Conservation (phyloP, 2,888 invertebrate genomes). For the Gastrophysa polygoni region DNA sequence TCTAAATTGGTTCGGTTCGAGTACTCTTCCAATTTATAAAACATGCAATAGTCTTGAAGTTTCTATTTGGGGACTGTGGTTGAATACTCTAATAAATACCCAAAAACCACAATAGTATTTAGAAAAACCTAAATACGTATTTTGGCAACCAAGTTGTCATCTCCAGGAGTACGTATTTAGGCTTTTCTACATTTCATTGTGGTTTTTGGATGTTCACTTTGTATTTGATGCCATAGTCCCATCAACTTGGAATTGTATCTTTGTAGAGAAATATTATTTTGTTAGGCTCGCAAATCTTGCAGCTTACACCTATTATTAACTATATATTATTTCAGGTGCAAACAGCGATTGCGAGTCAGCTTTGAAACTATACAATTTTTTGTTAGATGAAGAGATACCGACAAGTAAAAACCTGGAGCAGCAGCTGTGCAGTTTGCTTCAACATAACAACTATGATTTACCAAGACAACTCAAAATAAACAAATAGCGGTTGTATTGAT, state of each 20-base stretch:
- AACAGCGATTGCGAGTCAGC: conserved; percentile 60
- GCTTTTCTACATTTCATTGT: too few species aligned
- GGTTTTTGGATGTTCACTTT: conserved; percentile 31
- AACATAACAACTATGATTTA: conserved; percentile 22
- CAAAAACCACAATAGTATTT: too few species aligned
- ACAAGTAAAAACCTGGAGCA: conserved; percentile 19
- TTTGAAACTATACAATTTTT: conserved; percentile 57
- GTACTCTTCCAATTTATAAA: too few species aligned
- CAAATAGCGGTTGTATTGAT: too few species aligned
- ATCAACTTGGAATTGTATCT: background rate
- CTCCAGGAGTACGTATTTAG: too few species aligned
- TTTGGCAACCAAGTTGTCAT: too few species aligned
- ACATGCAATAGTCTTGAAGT: too few species aligned
- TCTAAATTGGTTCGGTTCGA: too few species aligned
- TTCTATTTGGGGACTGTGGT: too few species aligned
- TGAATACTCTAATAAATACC: too few species aligned
- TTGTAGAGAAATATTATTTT: conserved; percentile 7
- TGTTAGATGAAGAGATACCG: conserved; percentile 46
- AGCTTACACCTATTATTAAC: background rate
- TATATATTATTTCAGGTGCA: conserved; percentile 56
- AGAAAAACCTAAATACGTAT: too few species aligned
- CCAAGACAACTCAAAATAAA: conserved; percentile 17
- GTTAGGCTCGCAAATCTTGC: background rate
- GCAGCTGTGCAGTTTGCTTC: conserved; percentile 19
- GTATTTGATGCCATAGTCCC: background rate